Evolutionary conservation across 2,113 vertebrate genomes (phyloP).

Genomic region (Sphyrna mokarran): DNA sequence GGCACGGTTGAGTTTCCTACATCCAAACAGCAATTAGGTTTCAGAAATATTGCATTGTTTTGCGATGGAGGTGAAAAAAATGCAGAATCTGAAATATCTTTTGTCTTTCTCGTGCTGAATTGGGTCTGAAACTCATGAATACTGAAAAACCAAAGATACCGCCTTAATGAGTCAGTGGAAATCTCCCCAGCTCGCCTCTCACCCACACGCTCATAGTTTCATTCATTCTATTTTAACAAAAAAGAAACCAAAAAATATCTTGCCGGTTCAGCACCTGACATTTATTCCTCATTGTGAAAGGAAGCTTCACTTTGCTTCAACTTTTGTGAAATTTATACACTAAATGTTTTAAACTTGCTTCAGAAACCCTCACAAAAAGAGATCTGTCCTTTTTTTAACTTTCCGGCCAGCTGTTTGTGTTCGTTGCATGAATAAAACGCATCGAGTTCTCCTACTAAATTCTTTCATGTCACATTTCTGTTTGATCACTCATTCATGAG

Average conservation of each 20-base stretch:
- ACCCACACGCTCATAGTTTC: not conserved
- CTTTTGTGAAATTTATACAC: slow-evolving; percentile 20
- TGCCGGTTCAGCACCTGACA: not conserved
- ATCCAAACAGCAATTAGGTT: not conserved
- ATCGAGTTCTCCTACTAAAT: slow-evolving; percentile 42
- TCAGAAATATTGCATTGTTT: not conserved
- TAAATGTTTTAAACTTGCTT: not conserved
- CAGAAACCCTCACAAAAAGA: slow-evolving; percentile 2
- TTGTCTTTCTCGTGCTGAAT: not conserved
- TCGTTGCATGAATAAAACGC: not conserved
- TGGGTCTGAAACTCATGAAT: not conserved
- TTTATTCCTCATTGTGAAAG: not conserved
- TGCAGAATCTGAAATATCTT: no score
- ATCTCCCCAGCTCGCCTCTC: not conserved
- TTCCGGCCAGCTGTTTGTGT: slow-evolving; percentile 16
- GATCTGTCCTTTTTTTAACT: not conserved
- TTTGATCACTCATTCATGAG: slow-evolving; percentile 50
- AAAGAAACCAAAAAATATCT: not conserved
- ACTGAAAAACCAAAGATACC: not conserved
- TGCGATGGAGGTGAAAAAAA: no score
- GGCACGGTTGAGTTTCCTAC: not conserved
- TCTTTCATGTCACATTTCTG: slow-evolving; percentile 47
- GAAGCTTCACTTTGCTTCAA: not conserved
- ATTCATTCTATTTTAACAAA: not conserved
- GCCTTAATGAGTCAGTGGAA: no score